These are phyloP conservation scores for Leucania comma DNA, from an alignment of 2,888 invertebrate species.

Conservation along the genomic window DNA sequence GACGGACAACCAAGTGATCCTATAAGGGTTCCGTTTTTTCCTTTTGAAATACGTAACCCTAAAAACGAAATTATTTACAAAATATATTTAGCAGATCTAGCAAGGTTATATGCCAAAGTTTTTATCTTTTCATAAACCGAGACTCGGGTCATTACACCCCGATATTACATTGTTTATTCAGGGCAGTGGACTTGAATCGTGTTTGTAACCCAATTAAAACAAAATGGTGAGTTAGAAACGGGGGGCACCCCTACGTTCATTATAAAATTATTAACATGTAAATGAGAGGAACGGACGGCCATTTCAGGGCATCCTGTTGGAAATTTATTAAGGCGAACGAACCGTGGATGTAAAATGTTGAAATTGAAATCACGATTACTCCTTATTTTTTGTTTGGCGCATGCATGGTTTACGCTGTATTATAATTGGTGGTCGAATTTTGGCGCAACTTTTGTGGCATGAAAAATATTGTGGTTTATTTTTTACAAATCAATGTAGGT, in stretches of 20 bases:
- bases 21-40: too few species aligned
- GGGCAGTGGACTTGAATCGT: constrained; percentile 7
- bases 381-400: neutral
- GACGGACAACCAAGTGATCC: too few species aligned
- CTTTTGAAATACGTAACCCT: too few species aligned
- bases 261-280: constrained; percentile 40
- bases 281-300: constrained; percentile 24
- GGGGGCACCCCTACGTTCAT: constrained; percentile 20
- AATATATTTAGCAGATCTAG: neutral
- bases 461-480: too few species aligned
- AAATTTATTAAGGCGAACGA: constrained; percentile 8
- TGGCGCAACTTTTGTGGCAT: neutral
- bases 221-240: constrained; percentile 17
- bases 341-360: neutral
- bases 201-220: constrained; percentile 31
- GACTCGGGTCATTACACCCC: neutral
- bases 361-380: neutral
- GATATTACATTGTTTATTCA: constrained; percentile 35
- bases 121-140: neutral
- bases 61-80: too few species aligned
- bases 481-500: too few species aligned
- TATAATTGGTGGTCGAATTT: neutral
- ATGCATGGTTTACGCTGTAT: too few species aligned
- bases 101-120: neutral
- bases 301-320: constrained; percentile 20